phyloP scores from a whole-genome alignment of 2,888 invertebrate species.

The Sphecodes monilicornis region DNA sequence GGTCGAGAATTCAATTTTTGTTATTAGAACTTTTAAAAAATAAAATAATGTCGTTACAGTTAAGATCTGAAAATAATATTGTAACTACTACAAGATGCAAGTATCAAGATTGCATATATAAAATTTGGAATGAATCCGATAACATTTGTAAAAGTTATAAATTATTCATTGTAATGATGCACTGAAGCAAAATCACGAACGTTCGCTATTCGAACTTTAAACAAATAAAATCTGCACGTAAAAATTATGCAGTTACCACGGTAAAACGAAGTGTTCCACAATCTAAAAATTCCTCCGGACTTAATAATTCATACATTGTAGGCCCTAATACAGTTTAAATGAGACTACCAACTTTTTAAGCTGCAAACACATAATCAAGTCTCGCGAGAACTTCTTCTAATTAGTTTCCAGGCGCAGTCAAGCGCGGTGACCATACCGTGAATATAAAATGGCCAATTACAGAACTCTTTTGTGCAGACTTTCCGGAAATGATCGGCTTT shows the following conservation, averaged over 20 bases:
- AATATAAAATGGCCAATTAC: conserved; percentile 7
- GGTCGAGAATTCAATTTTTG: too few species aligned
- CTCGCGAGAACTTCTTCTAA: neutral
- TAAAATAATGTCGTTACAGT: too few species aligned
- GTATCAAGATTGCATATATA: too few species aligned
- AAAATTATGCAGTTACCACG: neutral
- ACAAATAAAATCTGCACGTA: too few species aligned
- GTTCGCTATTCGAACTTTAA: too few species aligned
- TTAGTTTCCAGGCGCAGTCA: neutral
- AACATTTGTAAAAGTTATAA: too few species aligned
- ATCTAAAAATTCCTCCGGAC: neutral
- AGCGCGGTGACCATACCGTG: neutral
- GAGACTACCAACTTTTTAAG: neutral
- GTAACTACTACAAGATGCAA: too few species aligned
- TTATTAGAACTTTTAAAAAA: too few species aligned
- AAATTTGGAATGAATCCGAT: too few species aligned
- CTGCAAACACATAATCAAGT: conserved; percentile 1
- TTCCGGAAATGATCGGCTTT: neutral
- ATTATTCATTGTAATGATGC: too few species aligned
- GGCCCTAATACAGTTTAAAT: neutral
- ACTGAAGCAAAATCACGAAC: too few species aligned
- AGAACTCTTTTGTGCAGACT: neutral
- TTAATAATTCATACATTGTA: neutral
- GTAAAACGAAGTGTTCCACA: neutral
- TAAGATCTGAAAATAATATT: too few species aligned